Evolutionary conservation across 2,888 invertebrate species (phyloP), one percentile per base, ranked within the genome.

Genomic region (Emmelina monodactyla): DNA sequence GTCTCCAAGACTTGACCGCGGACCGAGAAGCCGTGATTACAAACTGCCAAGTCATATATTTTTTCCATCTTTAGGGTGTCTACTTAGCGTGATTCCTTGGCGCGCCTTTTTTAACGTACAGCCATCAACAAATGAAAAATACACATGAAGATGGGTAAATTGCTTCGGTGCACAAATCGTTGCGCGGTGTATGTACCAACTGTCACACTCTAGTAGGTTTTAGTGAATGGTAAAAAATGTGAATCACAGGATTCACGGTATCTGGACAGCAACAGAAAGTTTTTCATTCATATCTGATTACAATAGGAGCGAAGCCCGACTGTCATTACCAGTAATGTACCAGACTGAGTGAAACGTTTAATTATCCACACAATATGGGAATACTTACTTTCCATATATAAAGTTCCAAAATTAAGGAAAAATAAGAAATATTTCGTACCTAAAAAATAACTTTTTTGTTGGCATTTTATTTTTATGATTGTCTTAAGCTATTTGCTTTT

Each of bases 211-310:
- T 59, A 59, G 49, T 68, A 69, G 55, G 43, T 58, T 59, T 71
- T 75, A 63, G 70, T 79, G 76, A 78, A 78, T 76, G 78, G 67
- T 67, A 47, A 38, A 67, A 69, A 71, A 68, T 63, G 59, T 64
- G 72, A 72, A 70, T 72, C 67, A 62, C 73, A 76, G 79, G 79
- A 79, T 60, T 68, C 68, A 79, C 64, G 79, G 69, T 72, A 47
- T 43, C 55, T 75, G 55, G 62, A 41, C 73, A 72, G 14, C 14
- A 28, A 16, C 16, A 25, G 25, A n/a, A 25, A 11, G n/a, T 25
- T 25, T 25, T 25, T 25, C 25, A 25, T 33, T 28, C 15, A 14
- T 13, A 28, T 28, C 3, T 11, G 11, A 28, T 4, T 28, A 28
- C 6, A 4, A n/a, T n/a, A n/a, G n/a, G n/a, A n/a, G n/a, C n/a